phyloP scores from a whole-genome alignment of 1,140 invertebrate genomes.

The Heliothis subflexa region DNA sequence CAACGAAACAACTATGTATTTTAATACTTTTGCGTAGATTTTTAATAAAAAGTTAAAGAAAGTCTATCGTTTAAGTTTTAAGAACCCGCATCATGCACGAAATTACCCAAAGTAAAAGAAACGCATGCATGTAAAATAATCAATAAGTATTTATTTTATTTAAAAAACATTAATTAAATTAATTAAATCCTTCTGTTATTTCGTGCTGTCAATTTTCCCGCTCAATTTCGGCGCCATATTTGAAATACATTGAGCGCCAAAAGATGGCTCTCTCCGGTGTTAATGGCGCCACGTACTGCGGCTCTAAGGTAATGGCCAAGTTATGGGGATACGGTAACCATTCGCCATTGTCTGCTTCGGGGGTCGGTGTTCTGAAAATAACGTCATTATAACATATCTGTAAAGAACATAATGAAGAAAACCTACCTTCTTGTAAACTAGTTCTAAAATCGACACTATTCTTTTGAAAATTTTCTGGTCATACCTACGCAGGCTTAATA shows the following conservation, averaged over 20 bases:
- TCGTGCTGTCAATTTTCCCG: conserved; percentile 10
- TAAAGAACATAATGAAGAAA: neutral
- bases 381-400: neutral
- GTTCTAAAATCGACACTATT: no score
- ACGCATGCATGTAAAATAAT: no score
- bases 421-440: neutral
- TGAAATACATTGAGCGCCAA: conserved; percentile 72
- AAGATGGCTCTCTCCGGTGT: conserved; percentile 75
- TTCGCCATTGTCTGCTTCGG: conserved; percentile 69
- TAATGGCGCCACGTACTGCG: conserved; percentile 74
- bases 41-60: conserved; percentile 34
- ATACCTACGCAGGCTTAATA: no score
- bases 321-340: conserved; percentile 77
- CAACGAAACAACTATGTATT: conserved; percentile 22
- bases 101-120: no score
- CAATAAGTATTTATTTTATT: no score
- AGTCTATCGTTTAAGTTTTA: no score
- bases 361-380: conserved; percentile 70
- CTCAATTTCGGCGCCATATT: conserved; percentile 72
- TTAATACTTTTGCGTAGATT: conserved; percentile 41
- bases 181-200: neutral
- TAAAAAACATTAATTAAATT: no score
- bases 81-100: no score
- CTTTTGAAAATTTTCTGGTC: no score
- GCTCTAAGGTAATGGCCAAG: conserved; percentile 71